Evolutionary conservation across 2,113 vertebrate genomes (phyloP).

Genomic region (Sprattus sprattus): DNA sequence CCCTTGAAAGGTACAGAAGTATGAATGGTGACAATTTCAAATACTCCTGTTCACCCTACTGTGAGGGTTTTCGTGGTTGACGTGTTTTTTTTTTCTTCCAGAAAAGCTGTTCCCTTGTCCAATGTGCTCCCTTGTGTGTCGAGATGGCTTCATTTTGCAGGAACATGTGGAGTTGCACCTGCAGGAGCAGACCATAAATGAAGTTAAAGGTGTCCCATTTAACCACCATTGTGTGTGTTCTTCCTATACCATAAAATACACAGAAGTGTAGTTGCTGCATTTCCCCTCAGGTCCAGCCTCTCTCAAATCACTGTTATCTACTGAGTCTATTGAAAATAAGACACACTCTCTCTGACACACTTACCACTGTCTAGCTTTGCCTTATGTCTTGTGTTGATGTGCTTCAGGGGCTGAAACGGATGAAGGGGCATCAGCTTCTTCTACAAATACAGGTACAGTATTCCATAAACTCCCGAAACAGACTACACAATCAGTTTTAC

Average conservation of each 20-base stretch:
- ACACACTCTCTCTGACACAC: neutral
- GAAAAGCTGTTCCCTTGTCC: conserved; percentile 79
- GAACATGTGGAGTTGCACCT: conserved; percentile 74
- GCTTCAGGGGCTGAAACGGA: neutral
- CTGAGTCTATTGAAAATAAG: neutral
- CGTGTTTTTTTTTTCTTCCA: conserved; percentile 40
- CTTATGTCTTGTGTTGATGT: neutral
- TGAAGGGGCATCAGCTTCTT: neutral
- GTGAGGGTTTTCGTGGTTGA: neutral
- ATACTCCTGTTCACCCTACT: neutral
- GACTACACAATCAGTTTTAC: no score
- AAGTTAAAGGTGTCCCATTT: conserved; percentile 47
- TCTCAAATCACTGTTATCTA: neutral
- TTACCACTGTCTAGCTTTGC: neutral
- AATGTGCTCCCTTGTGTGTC: conserved; percentile 79
- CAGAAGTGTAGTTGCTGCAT: neutral
- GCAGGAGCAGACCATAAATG: conserved; percentile 42
- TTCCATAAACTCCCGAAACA: no score
- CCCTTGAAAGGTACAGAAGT: conserved; percentile 45
- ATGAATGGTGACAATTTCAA: neutral
- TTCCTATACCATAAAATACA: neutral
- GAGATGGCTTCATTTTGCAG: conserved; percentile 58
- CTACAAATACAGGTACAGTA: neutral
- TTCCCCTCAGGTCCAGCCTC: neutral
- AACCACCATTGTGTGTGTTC: neutral